Conservation (phyloP, 2,797 vertebrate species). For the Melanotaenia pygmaea region DNA sequence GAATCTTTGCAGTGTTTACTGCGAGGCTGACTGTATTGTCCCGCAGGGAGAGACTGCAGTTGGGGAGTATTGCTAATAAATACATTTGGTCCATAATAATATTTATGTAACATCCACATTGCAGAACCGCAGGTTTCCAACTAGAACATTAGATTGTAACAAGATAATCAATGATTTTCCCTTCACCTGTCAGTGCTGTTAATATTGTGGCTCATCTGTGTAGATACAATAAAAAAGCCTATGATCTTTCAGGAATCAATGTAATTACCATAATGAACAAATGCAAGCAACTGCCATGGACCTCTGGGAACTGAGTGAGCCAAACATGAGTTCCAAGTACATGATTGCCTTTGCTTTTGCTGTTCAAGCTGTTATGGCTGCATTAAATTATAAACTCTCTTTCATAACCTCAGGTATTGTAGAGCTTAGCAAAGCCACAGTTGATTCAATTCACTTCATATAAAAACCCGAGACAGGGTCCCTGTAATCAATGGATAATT, state of each 20-base stretch:
- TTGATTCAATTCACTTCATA: constrained; percentile 75
- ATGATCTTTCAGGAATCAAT: constrained; percentile 70
- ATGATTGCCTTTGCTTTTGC: constrained; percentile 71
- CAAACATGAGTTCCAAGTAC: constrained; percentile 56
- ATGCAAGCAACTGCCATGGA: constrained; percentile 57
- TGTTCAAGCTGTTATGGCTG: constrained; percentile 62
- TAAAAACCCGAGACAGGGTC: constrained; percentile 60
- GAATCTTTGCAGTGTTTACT: not conserved
- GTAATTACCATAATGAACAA: constrained; percentile 71
- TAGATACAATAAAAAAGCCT: constrained; percentile 18
- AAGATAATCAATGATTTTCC: not conserved
- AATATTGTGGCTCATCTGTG: constrained; percentile 9
- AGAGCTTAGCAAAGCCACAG: constrained; percentile 60
- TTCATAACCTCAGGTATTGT: constrained; percentile 77
- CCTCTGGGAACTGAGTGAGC: constrained; percentile 62
- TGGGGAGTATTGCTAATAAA: not conserved
- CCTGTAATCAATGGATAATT: constrained; percentile 78
- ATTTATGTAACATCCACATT: not conserved
- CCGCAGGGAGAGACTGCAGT: not conserved
- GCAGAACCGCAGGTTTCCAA: not conserved
- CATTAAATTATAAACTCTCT: constrained; percentile 72
- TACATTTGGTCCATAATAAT: not conserved
- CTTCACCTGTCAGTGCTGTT: constrained; percentile 1
- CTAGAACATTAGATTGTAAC: not conserved
- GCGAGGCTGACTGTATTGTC: not conserved